phyloP scores from a whole-genome alignment of 2,888 invertebrate genomes.

The Hyposoter dolosus region DNA sequence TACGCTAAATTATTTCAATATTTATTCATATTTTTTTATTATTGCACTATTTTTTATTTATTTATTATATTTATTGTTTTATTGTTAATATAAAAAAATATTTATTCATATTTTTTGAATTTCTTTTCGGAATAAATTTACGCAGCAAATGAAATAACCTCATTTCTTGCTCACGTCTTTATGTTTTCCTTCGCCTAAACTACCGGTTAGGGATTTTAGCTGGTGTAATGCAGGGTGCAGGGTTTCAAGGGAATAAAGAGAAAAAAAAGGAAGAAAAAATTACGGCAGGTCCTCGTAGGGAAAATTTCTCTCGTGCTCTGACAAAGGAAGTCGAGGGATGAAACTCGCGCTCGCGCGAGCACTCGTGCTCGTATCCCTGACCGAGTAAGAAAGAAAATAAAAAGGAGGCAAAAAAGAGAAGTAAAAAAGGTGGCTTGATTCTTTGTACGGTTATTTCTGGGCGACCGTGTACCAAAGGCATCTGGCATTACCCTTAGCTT shows the following conservation, averaged over 20 bases:
- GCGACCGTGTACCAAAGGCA: slow-evolving; percentile 64
- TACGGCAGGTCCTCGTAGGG: slow-evolving; percentile 77
- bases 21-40: background rate
- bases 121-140: slow-evolving; percentile 14
- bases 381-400: slow-evolving; percentile 66
- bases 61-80: background rate
- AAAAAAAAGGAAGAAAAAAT: slow-evolving; percentile 73
- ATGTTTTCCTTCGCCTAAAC: background rate
- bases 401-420: slow-evolving; percentile 15
- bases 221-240: slow-evolving; percentile 63
- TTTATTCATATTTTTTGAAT: slow-evolving; percentile 27
- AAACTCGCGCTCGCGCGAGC: slow-evolving; percentile 48
- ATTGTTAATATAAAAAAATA: no score
- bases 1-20: no score
- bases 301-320: slow-evolving; percentile 37
- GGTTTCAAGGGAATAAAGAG: slow-evolving; percentile 47
- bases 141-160: slow-evolving; percentile 2
- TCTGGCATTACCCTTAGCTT: slow-evolving; percentile 68
- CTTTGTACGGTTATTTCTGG: slow-evolving; percentile 79
- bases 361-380: slow-evolving; percentile 70
- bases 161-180: slow-evolving; percentile 1
- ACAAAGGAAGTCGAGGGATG: slow-evolving; percentile 64
- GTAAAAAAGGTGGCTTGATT: slow-evolving; percentile 79
- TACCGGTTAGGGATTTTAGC: slow-evolving; percentile 59
- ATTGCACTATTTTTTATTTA: slow-evolving; percentile 31